phyloP scores from a whole-genome alignment of 2,888 invertebrate species.

The Drosophila algonquin region DNA sequence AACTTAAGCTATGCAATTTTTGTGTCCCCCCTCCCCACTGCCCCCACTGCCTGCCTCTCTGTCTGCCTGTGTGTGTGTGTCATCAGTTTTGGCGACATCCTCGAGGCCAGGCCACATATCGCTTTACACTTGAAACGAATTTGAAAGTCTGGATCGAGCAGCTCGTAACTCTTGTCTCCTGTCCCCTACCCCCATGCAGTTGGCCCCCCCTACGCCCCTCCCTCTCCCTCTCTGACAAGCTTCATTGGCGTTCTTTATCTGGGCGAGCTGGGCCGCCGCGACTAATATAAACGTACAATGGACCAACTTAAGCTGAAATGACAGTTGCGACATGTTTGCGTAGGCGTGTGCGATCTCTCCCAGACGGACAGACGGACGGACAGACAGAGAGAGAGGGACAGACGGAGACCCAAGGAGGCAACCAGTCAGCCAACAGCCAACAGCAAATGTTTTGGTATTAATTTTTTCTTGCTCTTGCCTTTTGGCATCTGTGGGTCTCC shows the following conservation, averaged over 20 bases:
- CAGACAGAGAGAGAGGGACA: background rate
- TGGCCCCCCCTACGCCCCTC: conserved; percentile 15
- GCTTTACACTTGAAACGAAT: conserved; percentile 78
- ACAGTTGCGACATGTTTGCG: conserved; percentile 83
- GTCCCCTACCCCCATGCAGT: conserved; percentile 15
- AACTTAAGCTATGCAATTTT: conserved; percentile 68
- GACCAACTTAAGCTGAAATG: conserved; percentile 82
- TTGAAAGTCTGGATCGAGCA: conserved; percentile 73
- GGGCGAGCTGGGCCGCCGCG: conserved; percentile 56
- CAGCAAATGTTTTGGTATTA: conserved; percentile 75
- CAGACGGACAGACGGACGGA: conserved; percentile 50
- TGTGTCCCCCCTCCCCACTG: background rate
- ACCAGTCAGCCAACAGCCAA: conserved; percentile 3
- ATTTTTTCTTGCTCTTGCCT: conserved; percentile 70
- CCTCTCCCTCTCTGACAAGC: conserved; percentile 31
- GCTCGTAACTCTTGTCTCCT: conserved; percentile 71
- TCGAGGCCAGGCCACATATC: conserved; percentile 70
- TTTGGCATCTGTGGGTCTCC: conserved; percentile 25
- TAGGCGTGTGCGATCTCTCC: conserved; percentile 81
- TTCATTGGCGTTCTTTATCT: conserved; percentile 55
- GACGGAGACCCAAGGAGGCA: conserved; percentile 21
- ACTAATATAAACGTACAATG: conserved; percentile 84
- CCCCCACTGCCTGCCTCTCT: background rate
- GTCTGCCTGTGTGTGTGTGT: conserved; percentile 54
- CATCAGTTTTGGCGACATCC: conserved; percentile 65